Base-by-base conservation (phyloP, 2,888 invertebrate species). In the Rhagium mordax region DNA sequence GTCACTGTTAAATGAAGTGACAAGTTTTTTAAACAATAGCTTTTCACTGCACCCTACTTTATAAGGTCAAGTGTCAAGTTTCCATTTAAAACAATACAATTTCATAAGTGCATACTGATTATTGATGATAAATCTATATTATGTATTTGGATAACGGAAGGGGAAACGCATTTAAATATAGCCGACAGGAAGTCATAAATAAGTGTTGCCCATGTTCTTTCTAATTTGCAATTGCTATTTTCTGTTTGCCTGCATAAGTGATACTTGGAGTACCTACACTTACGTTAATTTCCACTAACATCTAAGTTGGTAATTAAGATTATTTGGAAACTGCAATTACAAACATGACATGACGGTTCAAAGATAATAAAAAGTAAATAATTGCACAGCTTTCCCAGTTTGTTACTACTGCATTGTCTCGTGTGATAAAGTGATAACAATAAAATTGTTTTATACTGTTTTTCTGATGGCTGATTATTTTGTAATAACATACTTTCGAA, bases 71-170 rank as follows among this genome's bases (percentile, higher is more conserved):
- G n/a, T n/a, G n/a, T n/a, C n/a, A n/a, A n/a, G 24, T 24, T 24
- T 3, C 24, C 24, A 4, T 4, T 24, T 24, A 24, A 4, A 24
- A 24, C 41, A 13, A 41, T 41, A 41, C 41, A 13, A 41, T n/a
- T 41, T 41, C n/a, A 5, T 7, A 24, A 55, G 24, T 55, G 55
- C 55, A 55, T 55, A 24, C 55, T 20, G 55, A 55, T 55, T 41
- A 41, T 41, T n/a, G 4, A 41, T 41, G n/a, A 13, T 55, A 55
- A 55, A 21, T 55, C n/a, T 21, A 10, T 21, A n/a, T n/a, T n/a
- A 55, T 27, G 55, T 48, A 51, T 64, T 64, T 64, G 64, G 64
- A 53, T 13, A 65, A 65, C 65, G 65, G 65, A 65, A 65, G 41
- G 18, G 51, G 65, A 65, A 65, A 20, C 24, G 48, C 41, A 49